Evolutionary conservation across 2,113 vertebrate genomes (phyloP), one percentile per base, ranked within the genome.

Genomic region (Micromys minutus): DNA sequence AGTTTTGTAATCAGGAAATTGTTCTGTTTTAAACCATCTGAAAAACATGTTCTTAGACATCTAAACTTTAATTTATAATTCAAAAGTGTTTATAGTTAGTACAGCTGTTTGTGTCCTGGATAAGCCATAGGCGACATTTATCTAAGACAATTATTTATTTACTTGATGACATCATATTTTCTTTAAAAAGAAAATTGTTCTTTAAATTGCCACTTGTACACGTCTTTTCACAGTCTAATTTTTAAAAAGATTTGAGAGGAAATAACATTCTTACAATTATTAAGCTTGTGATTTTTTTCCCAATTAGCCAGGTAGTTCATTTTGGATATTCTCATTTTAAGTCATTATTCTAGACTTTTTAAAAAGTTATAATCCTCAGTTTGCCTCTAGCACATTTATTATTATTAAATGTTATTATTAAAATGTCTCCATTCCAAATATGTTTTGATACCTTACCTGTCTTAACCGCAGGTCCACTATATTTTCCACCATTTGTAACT

Each of bases 51-150:
- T 92, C 67, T 52, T 94, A 89, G 84, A 77, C 36, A 86, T 74
- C 50, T 79, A 77, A 63, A 75, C 71, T 89, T 97, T 83, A 31
- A 89, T 91, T 89, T 96, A 36, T 69, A 94, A 45, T 76, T n/a
- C 80, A 52, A 39, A 42, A 63, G 71, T 86, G 4, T 76, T 39
- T 13, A 71, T 55, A 91, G 26, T 89, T 55, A 47, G 52, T 7
- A 4, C 84, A 90, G 26, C 12, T 57, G 5, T 59, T 92, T 61
- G 45, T 93, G 96, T 92, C 45, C 55, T 61, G 67, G 19, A 79
- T 94, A 89, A 45, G 8, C 39, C 4, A 16, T 50, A 59, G 87
- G 19, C 86, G 4, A n/a, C 91, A 71, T 3, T 39, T 83, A 17
- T 84, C 90, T 71, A 45, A 76, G 84, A 31, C 26, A 63, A 39